Evolutionary conservation across 2,888 invertebrate genomes (phyloP).

Genomic region (Papilio protenor): DNA sequence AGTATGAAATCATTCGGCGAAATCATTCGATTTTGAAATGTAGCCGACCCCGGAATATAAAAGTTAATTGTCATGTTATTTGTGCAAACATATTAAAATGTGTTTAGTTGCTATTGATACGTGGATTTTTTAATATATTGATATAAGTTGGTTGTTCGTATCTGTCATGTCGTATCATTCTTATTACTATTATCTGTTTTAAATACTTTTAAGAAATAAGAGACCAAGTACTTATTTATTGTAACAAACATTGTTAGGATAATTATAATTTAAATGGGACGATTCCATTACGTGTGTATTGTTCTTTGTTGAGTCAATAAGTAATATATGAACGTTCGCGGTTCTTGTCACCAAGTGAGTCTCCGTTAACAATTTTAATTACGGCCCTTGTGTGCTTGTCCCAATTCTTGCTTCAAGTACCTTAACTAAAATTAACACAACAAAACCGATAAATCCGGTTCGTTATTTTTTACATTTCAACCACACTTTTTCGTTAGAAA

Average conservation of each 20-base stretch:
- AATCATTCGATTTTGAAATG: not conserved
- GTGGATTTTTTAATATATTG: not conserved
- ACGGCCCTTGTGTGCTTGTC: slow-evolving; percentile 1
- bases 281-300: not conserved
- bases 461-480: not conserved
- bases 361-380: slow-evolving; percentile 10
- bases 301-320: not conserved
- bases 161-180: too few species aligned
- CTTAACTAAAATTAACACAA: slow-evolving; percentile 9
- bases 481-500: not conserved
- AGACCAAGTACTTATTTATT: too few species aligned
- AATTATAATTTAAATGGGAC: not conserved
- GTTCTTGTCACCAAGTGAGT: not conserved
- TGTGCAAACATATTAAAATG: too few species aligned
- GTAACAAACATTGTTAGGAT: too few species aligned
- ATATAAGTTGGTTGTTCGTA: not conserved
- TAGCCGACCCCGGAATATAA: not conserved
- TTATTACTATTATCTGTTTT: too few species aligned
- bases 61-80: not conserved
- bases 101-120: not conserved
- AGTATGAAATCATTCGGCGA: not conserved
- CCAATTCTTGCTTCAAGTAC: not conserved
- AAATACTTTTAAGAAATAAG: too few species aligned
- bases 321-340: not conserved
- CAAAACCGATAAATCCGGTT: not conserved